phyloP scores from a whole-genome alignment of 2,797 vertebrate species.

The Anguilla anguilla region DNA sequence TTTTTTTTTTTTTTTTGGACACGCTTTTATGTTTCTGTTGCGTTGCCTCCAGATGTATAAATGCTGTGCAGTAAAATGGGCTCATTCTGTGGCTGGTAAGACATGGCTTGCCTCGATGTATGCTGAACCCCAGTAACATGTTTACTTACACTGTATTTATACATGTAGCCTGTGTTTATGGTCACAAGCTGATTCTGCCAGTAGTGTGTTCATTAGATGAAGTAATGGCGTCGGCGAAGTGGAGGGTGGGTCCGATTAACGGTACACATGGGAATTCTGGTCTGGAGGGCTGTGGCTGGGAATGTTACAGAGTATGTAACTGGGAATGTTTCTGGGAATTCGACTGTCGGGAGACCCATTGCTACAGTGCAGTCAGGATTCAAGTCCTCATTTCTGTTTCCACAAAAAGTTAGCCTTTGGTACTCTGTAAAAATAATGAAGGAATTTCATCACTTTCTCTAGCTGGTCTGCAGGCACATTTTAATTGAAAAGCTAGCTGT shows the following conservation, averaged over 20 bases:
- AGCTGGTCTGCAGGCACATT: not conserved
- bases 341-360: slow-evolving; percentile 41
- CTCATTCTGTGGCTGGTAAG: slow-evolving; percentile 47
- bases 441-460: not conserved
- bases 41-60: slow-evolving; percentile 45
- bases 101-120: slow-evolving; percentile 62
- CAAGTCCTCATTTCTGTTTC: slow-evolving; percentile 8
- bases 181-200: slow-evolving; percentile 17
- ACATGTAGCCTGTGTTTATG: slow-evolving; percentile 57
- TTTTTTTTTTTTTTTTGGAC: slow-evolving; percentile 9
- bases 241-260: not conserved
- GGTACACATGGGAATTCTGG: not conserved
- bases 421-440: slow-evolving; percentile 17
- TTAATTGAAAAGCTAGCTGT: not conserved
- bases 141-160: slow-evolving; percentile 65
- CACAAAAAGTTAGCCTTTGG: slow-evolving; percentile 3
- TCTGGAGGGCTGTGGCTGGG: not conserved
- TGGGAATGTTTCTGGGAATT: slow-evolving; percentile 34
- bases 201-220: not conserved
- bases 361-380: slow-evolving; percentile 53
- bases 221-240: not conserved
- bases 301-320: not conserved
- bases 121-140: slow-evolving; percentile 44
- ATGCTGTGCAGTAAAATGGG: slow-evolving; percentile 46
- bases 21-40: slow-evolving; percentile 22